Conservation (phyloP, 2,888 invertebrate genomes). For the Drosophila niveifrons region DNA sequence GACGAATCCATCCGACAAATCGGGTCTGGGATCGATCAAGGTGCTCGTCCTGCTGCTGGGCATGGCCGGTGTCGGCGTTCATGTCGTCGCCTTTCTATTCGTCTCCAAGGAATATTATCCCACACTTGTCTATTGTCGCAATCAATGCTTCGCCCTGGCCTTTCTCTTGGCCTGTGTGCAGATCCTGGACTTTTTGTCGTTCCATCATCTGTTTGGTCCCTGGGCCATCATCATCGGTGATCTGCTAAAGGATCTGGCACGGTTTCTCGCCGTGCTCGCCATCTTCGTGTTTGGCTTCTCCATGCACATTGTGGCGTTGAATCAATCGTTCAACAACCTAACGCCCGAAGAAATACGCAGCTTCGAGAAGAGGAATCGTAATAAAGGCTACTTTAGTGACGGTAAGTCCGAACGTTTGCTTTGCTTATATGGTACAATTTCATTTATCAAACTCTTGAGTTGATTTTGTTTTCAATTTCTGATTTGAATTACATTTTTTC, state of each 20-base stretch:
- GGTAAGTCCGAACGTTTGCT: conserved; percentile 87
- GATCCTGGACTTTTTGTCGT: conserved; percentile 98
- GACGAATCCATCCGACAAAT: conserved; percentile 98
- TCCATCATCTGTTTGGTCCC: conserved; percentile 99
- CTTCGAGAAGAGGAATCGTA: conserved; percentile 87
- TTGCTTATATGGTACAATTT: conserved; percentile 45
- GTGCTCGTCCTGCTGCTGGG: conserved; percentile 94
- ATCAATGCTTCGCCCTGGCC: conserved; percentile 98
- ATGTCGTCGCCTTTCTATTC: conserved; percentile 92
- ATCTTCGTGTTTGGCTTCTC: conserved; percentile 99
- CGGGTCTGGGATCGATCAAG: conserved; percentile 97
- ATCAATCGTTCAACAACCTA: conserved; percentile 95
- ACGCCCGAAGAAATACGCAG: conserved; percentile 88
- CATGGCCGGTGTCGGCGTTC: conserved; percentile 95
- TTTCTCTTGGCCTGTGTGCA: conserved; percentile 98
- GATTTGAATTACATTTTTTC: conserved; percentile 29
- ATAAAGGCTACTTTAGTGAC: conserved; percentile 89
- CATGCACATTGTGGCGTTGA: conserved; percentile 97
- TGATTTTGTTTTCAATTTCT: conserved; percentile 15
- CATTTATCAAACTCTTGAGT: conserved; percentile 8
- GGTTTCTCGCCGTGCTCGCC: conserved; percentile 98
- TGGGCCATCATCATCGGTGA: conserved; percentile 99
- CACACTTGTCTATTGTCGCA: conserved; percentile 96
- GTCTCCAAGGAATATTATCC: conserved; percentile 91
- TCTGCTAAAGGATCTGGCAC: conserved; percentile 96